Evolutionary conservation across 2,888 invertebrate species (phyloP).

Genomic region (Omphaloscelis lunosa): DNA sequence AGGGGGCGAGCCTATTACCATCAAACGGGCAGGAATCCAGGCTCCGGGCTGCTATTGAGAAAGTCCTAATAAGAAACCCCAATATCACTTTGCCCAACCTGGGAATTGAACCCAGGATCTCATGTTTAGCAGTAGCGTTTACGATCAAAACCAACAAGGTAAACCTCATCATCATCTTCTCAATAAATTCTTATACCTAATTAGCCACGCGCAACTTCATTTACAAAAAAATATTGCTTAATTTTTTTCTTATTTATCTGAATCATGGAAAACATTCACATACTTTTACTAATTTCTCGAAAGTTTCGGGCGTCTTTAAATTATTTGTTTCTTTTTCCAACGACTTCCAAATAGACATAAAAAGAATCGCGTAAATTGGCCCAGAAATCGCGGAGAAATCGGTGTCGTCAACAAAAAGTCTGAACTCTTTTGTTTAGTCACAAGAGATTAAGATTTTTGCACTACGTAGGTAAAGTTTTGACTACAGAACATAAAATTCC

Average conservation of each 20-base stretch:
- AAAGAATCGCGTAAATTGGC: slow-evolving; percentile 4
- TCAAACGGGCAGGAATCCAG: background rate
- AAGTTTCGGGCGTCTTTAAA: background rate
- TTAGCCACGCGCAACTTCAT: background rate
- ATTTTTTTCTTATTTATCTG: too few species aligned
- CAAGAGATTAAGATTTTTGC: background rate
- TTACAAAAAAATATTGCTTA: background rate
- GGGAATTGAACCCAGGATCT: background rate
- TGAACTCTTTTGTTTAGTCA: background rate
- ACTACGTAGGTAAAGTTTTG: background rate
- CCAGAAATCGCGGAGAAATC: slow-evolving; percentile 3
- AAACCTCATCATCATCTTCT: too few species aligned
- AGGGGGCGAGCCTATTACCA: too few species aligned
- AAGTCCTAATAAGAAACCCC: background rate
- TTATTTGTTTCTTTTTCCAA: background rate
- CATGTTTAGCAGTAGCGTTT: too few species aligned
- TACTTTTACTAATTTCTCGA: background rate
- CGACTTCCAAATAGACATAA: background rate
- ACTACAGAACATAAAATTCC: background rate
- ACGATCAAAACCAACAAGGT: too few species aligned
- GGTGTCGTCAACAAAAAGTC: background rate
- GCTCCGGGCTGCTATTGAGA: background rate
- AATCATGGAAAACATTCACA: background rate
- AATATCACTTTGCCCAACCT: too few species aligned
- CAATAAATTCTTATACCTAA: too few species aligned